A percentile compares a stretch with the other conserved stretches of the same genome.
Conservation (phyloP, 2,113 vertebrate species). For the Bujurquina vittata region DNA sequence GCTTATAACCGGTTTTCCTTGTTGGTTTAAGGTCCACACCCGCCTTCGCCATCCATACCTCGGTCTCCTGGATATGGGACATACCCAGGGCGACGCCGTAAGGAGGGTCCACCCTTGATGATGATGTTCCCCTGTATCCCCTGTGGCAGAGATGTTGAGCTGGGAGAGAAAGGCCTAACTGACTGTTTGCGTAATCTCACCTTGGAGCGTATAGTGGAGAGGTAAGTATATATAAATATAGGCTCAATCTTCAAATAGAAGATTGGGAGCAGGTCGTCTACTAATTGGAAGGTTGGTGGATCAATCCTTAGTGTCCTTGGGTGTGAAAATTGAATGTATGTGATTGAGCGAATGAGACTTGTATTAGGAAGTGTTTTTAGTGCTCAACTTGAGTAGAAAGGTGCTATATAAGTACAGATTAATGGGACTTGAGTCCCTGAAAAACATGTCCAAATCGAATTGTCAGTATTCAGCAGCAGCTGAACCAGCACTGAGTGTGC, state of each 20-base stretch:
- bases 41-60: slow-evolving; percentile 55
- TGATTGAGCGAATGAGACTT: rapidly evolving
- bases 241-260: neutral
- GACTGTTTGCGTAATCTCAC: slow-evolving; percentile 96
- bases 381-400: neutral
- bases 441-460: slow-evolving; percentile 6
- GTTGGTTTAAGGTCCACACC: slow-evolving; percentile 54
- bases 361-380: neutral
- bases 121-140: slow-evolving; percentile 90
- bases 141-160: slow-evolving; percentile 90
- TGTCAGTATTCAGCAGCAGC: slow-evolving; percentile 37
- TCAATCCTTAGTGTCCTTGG: neutral
- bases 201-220: slow-evolving; percentile 93
- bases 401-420: neutral
- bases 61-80: slow-evolving; percentile 84
- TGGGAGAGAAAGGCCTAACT: slow-evolving; percentile 91
- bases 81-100: slow-evolving; percentile 89
- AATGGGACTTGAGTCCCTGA: neutral
- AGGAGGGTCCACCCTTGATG: slow-evolving; percentile 80
- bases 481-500: slow-evolving; percentile 46
- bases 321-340: neutral
- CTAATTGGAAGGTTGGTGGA: neutral
- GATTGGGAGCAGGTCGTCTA: neutral
- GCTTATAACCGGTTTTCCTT: neutral
- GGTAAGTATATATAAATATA: slow-evolving; percentile 68